Evolutionary conservation across 2,113 vertebrate genomes (phyloP).

Genomic region (Lota lota): DNA sequence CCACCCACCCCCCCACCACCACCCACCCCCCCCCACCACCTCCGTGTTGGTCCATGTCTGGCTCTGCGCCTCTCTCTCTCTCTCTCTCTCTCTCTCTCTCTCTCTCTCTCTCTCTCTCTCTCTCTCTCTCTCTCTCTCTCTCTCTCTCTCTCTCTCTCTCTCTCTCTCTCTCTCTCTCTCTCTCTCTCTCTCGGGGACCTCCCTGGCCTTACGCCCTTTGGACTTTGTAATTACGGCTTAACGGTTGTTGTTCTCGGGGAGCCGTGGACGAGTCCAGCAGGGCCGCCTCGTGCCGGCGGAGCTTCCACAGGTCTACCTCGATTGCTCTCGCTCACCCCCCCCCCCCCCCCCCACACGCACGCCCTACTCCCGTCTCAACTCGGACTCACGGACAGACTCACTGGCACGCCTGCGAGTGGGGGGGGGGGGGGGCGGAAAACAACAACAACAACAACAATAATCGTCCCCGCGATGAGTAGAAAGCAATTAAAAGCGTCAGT

Average conservation of each 20-base stretch:
- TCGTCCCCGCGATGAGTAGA: slow-evolving; percentile 64
- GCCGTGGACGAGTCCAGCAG: slow-evolving; percentile 34
- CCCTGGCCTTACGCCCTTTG: not conserved
- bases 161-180: no score
- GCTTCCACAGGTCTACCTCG: slow-evolving; percentile 31
- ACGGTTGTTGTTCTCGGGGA: slow-evolving; percentile 54
- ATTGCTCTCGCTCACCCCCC: slow-evolving; percentile 31
- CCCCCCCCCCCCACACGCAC: slow-evolving; percentile 1
- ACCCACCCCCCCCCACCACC: no score
- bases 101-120: no score
- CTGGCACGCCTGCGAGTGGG: no score
- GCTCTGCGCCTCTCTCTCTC: no score
- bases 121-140: no score
- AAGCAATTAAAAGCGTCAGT: slow-evolving; percentile 77
- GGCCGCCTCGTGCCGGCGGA: slow-evolving; percentile 11
- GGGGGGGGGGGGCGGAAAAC: no score
- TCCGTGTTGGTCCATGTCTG: no score
- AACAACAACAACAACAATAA: slow-evolving; percentile 52
- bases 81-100: no score
- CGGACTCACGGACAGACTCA: no score
- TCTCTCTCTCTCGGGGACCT: not conserved
- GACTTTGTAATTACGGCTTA: slow-evolving; percentile 64
- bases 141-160: no score
- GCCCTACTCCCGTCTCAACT: not conserved
- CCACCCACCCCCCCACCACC: no score